Percentiles rank a stretch among this genome's conserved stretches.
These are phyloP conservation scores for Mus spretus DNA, from an alignment of 2,797 vertebrate genomes.

Conservation along the genomic window DNA sequence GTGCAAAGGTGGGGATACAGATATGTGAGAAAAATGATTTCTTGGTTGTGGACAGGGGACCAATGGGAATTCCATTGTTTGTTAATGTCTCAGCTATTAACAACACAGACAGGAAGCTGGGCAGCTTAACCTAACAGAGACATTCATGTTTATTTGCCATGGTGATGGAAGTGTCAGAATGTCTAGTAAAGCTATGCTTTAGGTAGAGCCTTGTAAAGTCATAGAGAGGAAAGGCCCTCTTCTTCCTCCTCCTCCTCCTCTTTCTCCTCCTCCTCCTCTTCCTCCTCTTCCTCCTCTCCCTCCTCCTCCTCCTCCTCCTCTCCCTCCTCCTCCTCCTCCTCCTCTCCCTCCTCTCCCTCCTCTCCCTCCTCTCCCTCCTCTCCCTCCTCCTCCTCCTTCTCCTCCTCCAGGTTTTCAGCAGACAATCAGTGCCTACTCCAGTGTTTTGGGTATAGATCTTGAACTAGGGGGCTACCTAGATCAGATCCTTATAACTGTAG, in stretches of 20 bases:
- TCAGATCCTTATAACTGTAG: too few relatives aligned
- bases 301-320: neutral
- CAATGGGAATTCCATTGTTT: neutral
- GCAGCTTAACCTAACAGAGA: neutral
- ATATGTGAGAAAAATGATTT: neutral
- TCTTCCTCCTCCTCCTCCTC: neutral
- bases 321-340: too few relatives aligned
- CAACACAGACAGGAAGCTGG: neutral
- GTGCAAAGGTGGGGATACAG: neutral
- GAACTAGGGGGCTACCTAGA: neutral
- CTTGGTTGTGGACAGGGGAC: neutral
- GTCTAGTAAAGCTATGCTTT: neutral
- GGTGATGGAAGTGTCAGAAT: neutral
- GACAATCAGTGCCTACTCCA: neutral
- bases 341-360: neutral
- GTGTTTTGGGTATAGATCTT: neutral
- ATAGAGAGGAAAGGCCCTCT: neutral
- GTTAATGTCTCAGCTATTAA: neutral
- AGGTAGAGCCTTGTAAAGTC: neutral
- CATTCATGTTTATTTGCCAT: neutral
- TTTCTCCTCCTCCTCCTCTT: neutral
- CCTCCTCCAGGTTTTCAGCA: neutral
- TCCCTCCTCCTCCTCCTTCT: fast-evolving
- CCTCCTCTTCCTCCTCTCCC: neutral
- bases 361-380: neutral